A percentile compares a stretch with the other conserved stretches of the same genome.
Conservation (phyloP, 2,113 vertebrate genomes). For the Tragelaphus buxtoni region DNA sequence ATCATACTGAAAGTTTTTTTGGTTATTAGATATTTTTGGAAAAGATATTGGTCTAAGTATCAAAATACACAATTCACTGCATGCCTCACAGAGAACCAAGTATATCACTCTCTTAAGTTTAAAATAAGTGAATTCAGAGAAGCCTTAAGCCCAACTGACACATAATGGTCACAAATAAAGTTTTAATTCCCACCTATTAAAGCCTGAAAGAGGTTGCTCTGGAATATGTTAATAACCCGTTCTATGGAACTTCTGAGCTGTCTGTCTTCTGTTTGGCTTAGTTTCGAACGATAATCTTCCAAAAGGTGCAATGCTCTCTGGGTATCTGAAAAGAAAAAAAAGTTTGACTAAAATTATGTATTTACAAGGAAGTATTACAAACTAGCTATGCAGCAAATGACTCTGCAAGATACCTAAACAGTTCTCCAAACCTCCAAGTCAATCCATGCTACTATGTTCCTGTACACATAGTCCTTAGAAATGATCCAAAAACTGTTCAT, state of each 20-base stretch:
- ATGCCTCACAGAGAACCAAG: not conserved
- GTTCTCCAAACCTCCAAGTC: not conserved
- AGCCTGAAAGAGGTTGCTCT: conserved; percentile 97
- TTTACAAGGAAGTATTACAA: not conserved
- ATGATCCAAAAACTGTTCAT: not conserved
- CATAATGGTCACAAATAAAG: conserved; percentile 29
- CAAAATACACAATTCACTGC: not conserved
- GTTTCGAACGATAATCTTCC: conserved; percentile 93
- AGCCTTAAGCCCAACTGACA: not conserved
- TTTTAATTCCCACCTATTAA: conserved; percentile 88
- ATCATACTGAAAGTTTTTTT: not conserved
- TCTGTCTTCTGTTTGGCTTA: conserved; percentile 91
- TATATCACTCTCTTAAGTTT: not conserved
- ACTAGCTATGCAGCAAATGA: not conserved
- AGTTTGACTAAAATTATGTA: not conserved
- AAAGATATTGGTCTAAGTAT: not conserved
- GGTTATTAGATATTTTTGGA: not conserved
- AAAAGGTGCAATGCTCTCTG: conserved; percentile 93
- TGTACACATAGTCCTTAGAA: not conserved
- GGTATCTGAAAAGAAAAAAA: conserved; percentile 83
- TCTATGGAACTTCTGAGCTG: conserved; percentile 94
- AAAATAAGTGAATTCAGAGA: conserved; percentile 27
- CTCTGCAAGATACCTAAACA: conserved; percentile 1
- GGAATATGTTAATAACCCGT: conserved; percentile 98
- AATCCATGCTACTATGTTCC: not conserved